Base-by-base conservation (phyloP, 2,888 invertebrate species). In the Lasioglossum calceatum region DNA sequence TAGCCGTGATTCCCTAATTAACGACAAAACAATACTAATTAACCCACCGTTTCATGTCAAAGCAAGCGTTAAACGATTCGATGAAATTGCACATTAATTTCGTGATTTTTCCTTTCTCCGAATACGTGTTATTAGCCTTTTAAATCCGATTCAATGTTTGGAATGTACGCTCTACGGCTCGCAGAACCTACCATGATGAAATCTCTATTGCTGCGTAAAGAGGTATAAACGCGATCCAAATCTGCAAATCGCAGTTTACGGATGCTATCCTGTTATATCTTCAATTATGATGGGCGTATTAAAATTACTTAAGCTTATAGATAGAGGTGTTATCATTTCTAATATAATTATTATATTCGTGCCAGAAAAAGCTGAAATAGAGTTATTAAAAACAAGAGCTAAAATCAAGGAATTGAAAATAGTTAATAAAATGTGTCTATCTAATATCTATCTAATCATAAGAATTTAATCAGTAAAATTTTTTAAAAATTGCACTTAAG, bases 1-100 rank as follows among this genome's bases (percentile, higher is more conserved):
- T 39, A 47, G 77, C 44, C 58, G 27, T 54, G 58, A 73, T 32
- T 72, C 50, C 58, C 1, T 79, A 79, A 86, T 86, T 75, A 78
- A 86, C 78, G 64, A 47, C n/a, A 64, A 14, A 47, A 50, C n/a
- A n/a, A 54, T 4, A 42, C 54, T 32, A 76, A 64, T 75, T 75
- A 42, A 58, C 36, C 54, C 54, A 36, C 54, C 77, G 58, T 77
- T 79, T 72, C 39, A 14, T 27, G 32, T 73, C 39, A 23, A 82
- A 74, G 67, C 67, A 70, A 79, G 73, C 54, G 47, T 76, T 70
- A 81, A 27, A 39, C 58, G 12, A 72, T 54, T 75, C 74, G 77
- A 77, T 58, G 42, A 58, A 8, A 85, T 67, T 36, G 58, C 61
- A 50, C 64, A 42, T 64, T 44, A 74, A 77, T 75, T 58, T 47